Conservation (phyloP, 2,888 invertebrate species). For the Stenchaetothrips biformis region DNA sequence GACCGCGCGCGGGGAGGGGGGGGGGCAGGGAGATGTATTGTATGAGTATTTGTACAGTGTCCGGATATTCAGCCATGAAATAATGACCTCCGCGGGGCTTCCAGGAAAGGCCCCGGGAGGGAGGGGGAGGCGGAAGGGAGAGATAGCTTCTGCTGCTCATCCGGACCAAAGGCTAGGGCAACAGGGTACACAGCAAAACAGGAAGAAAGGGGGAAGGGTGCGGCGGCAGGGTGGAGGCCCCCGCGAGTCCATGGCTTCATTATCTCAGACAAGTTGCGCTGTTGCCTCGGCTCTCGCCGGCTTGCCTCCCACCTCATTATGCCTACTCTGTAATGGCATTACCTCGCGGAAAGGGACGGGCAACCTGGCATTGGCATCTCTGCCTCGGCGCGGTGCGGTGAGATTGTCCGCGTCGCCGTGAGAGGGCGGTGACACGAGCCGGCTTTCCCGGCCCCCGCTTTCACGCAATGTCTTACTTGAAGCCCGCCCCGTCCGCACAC, state of each 20-base stretch:
- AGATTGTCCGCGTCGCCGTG: too few species aligned
- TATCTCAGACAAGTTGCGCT: background rate
- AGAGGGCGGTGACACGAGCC: too few species aligned
- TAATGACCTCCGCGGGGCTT: background rate
- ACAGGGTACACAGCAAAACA: too few species aligned
- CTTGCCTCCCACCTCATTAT: background rate
- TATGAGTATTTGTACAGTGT: conserved; percentile 17
- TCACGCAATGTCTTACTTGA: too few species aligned
- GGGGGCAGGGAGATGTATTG: conserved; percentile 21
- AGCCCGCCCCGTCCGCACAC: too few species aligned
- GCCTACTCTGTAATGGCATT: background rate
- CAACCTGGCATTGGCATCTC: too few species aligned
- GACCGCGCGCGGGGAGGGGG: background rate
- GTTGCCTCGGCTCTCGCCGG: too few species aligned
- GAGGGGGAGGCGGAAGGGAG: background rate
- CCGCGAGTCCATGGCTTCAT: conserved; percentile 3
- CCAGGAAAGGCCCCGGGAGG: background rate
- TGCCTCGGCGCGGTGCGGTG: too few species aligned
- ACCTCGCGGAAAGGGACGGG: background rate
- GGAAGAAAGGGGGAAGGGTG: too few species aligned
- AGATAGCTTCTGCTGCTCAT: conserved; percentile 7
- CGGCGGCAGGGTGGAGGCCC: too few species aligned
- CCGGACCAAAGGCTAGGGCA: background rate
- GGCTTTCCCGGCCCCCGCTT: too few species aligned
- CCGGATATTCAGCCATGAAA: conserved; percentile 21